Evolutionary conservation across 2,888 invertebrate genomes (phyloP), one percentile per base, ranked within the genome.

Genomic region (Ophion costatus): DNA sequence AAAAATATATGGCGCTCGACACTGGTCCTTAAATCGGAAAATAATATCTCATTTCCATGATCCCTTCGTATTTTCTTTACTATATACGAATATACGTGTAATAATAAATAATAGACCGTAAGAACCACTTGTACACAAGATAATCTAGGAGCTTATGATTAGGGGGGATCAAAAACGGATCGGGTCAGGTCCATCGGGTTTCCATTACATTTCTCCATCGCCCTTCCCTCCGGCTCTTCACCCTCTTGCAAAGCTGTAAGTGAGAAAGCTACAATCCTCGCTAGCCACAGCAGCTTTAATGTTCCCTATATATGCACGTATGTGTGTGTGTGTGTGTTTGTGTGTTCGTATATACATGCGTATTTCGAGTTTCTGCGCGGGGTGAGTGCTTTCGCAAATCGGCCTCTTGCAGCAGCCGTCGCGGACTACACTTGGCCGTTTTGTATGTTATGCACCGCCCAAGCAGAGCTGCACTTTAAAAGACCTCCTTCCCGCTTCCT

Each of bases 141-240:
- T 81, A 84, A 81, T 75, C 84, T 64, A 64, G 29, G 75, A 24
- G 81, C 78, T 84, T 84, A 84, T 75, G 81, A 84, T 84, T 78
- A 61, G 78, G 38, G 38, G 70, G 75, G 81, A 74, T 81, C 84
- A 75, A 20, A 70, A 77, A 45, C 74, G 75, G 73, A 84, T 84
- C 81, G 75, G 78, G 70, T 69, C 77, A 78, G 80, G 80, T 74
- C 45, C 75, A 84, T 84, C 78, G 84, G 38, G 64, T 79, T 64
- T 69, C 81, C 78, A 84, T 82, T 78, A 78, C 78, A 66, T 81
- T 81, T 45, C 70, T 57, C 33, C 59, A 61, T 59, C 42, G 10
- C 24, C 77, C 51, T 45, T 11, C 33, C 38, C 59, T 73, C 59
- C 17, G 11, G 29, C 64, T 9, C 7, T 38, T 38, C 38, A 7